Percentiles rank a stretch among this genome's conserved stretches.
Evolutionary conservation across 2,888 invertebrate species (phyloP).

Genomic region (Apamea anceps): DNA sequence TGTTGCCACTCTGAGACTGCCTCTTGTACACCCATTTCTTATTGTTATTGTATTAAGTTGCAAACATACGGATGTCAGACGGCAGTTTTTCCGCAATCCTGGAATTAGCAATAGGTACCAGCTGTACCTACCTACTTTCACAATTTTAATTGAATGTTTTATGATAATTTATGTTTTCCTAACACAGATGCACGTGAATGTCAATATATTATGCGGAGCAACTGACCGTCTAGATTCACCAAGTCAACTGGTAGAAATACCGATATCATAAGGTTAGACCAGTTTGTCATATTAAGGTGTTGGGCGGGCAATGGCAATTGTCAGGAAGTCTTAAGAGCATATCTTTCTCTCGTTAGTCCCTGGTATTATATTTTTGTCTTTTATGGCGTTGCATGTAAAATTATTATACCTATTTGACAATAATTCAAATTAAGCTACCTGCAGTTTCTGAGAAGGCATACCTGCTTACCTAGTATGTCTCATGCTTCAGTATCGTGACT

Average conservation of each 20-base stretch:
- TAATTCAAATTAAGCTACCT: not conserved
- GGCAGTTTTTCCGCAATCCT: slow-evolving; percentile 27
- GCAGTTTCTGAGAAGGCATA: not conserved
- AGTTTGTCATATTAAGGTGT: slow-evolving; percentile 17
- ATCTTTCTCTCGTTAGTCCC: not conserved
- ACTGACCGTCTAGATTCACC: slow-evolving; percentile 51
- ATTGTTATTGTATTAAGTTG: not conserved
- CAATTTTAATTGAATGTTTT: not conserved
- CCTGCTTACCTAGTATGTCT: not conserved
- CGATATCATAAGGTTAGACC: slow-evolving; percentile 69
- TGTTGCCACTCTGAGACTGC: not conserved
- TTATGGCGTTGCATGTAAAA: not conserved
- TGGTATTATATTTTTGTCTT: not conserved
- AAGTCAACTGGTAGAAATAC: slow-evolving; percentile 67
- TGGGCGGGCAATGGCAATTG: not conserved
- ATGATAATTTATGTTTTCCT: slow-evolving; percentile 29
- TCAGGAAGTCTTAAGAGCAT: not conserved
- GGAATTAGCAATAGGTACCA: not conserved
- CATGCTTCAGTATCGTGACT: not conserved
- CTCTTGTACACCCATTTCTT: not conserved
- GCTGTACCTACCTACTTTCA: not conserved
- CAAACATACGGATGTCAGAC: slow-evolving; percentile 18
- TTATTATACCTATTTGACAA: not conserved
- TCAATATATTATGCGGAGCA: slow-evolving; percentile 60
- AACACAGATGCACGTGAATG: slow-evolving; percentile 59